Evolutionary conservation across 2,888 invertebrate species (phyloP), one percentile per base, ranked within the genome.

Genomic region (Archips crataeganus): DNA sequence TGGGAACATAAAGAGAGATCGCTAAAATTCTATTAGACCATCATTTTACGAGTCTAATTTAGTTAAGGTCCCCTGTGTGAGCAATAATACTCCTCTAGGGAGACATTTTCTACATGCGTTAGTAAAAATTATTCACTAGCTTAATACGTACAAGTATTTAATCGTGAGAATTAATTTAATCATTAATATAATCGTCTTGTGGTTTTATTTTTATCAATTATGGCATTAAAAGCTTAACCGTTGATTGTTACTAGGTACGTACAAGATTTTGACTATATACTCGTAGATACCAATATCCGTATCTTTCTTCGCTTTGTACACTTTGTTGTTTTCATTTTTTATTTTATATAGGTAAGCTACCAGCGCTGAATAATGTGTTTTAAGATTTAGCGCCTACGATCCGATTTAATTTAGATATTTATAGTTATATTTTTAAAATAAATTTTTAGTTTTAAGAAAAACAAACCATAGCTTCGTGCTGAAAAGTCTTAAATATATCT

Each of bases 1-100:
- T 51, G 51, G 59, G n/a, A 59, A 23, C 15, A 23, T 9, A 54
- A 54, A 54, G 54, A 23, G 54, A 61, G 57, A 66, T 71, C 42
- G 61, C 61, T 61, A 61, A 15, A 54, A 54, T 42, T 10, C 62
- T 45, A 57, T 60, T 42, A 54, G 45, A 67, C 32, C 54, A 45
- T 54, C 61, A 71, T 60, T 67, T 15, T 45, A 72, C 67, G 51
- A 54, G 60, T 61, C 54, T 72, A 72, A 72, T 72, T 54, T 34
- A 72, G 54, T 72, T 72, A 72, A 3, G 36, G 71, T 15, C 66
- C 71, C 71, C n/a, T 34, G 49, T 8, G 23, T 39, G 2, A 51
- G n/a, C 34, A 39, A 32, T 23, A 39, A 36, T 34, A n/a, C 15
- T 42, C 54, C 71, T 67, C 71, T 39, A n/a, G 71, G 67, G 71